phyloP scores from a whole-genome alignment of 1,140 invertebrate genomes.

The Brachystomella parvula region DNA sequence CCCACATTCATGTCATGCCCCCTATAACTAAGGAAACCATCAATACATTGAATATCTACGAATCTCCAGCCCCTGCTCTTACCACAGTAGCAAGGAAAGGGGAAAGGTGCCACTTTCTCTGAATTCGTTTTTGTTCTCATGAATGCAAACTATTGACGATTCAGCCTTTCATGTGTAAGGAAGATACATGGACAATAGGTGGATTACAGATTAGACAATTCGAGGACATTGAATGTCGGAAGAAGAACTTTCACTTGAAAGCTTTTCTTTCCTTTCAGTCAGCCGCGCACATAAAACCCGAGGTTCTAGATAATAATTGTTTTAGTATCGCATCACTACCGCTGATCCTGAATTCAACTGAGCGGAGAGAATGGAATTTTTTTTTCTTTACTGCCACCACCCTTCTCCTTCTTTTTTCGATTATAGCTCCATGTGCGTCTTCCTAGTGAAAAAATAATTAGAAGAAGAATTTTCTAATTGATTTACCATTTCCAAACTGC shows the following conservation, averaged over 20 bases:
- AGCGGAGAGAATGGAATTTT: no score
- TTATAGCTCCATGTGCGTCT: no score
- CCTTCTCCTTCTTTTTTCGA: no score
- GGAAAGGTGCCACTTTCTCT: neutral
- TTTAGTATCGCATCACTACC: no score
- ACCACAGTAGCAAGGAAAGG: neutral
- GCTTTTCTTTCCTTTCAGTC: no score
- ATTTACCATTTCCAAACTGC: no score
- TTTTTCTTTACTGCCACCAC: no score
- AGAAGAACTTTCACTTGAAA: no score
- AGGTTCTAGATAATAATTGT: neutral
- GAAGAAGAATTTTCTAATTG: no score
- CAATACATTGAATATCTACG: slow-evolving; percentile 6
- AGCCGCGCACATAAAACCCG: neutral
- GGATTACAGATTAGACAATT: neutral
- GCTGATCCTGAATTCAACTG: no score
- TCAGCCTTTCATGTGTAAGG: slow-evolving; percentile 22
- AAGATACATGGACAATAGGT: neutral
- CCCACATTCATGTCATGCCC: slow-evolving; percentile 19
- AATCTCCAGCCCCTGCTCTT: neutral
- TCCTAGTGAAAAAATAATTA: no score
- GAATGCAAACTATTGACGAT: slow-evolving; percentile 36
- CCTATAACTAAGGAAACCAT: neutral
- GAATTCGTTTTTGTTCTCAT: slow-evolving; percentile 25
- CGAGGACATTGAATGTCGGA: no score